These are phyloP conservation scores for Gallinago jamesoni DNA, from an alignment of 2,113 vertebrate genomes.

Conservation along the genomic window DNA sequence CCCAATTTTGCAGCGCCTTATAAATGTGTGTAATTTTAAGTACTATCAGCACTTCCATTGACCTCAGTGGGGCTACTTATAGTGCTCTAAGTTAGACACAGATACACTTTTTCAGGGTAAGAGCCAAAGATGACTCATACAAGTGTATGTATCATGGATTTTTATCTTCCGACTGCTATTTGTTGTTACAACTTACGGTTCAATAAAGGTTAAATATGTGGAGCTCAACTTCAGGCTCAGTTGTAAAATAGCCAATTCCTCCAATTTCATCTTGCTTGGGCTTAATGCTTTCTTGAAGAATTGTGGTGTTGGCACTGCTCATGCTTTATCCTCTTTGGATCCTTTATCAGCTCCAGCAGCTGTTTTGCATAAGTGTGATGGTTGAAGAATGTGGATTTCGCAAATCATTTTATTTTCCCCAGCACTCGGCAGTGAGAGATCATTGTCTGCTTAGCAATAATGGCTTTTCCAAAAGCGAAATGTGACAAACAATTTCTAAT, in stretches of 20 bases:
- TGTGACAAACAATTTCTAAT: slow-evolving; percentile 61
- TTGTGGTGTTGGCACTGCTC: background rate
- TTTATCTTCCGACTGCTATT: slow-evolving; percentile 2
- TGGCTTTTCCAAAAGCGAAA: slow-evolving; percentile 58
- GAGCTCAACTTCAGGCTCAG: background rate
- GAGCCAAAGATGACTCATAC: slow-evolving; percentile 39
- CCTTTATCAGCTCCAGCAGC: slow-evolving; percentile 45
- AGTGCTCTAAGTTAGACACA: background rate
- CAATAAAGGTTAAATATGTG: slow-evolving; percentile 46
- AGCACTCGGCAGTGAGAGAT: slow-evolving; percentile 22
- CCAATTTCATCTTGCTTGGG: background rate
- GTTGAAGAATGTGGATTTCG: slow-evolving; percentile 39
- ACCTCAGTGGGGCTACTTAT: slow-evolving; percentile 16
- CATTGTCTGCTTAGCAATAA: slow-evolving; percentile 58
- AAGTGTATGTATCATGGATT: background rate
- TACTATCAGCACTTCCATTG: background rate
- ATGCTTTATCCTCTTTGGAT: background rate
- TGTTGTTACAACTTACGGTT: background rate
- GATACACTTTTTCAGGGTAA: background rate
- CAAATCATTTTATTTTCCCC: slow-evolving; percentile 29
- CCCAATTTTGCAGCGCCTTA: background rate
- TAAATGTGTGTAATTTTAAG: slow-evolving; percentile 8
- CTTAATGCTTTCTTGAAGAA: slow-evolving; percentile 34
- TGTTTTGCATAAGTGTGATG: slow-evolving; percentile 54
- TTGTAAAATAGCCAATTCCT: background rate